Base-by-base conservation (phyloP, 2,797 vertebrate species). In the Craterocephalus amniculus region DNA sequence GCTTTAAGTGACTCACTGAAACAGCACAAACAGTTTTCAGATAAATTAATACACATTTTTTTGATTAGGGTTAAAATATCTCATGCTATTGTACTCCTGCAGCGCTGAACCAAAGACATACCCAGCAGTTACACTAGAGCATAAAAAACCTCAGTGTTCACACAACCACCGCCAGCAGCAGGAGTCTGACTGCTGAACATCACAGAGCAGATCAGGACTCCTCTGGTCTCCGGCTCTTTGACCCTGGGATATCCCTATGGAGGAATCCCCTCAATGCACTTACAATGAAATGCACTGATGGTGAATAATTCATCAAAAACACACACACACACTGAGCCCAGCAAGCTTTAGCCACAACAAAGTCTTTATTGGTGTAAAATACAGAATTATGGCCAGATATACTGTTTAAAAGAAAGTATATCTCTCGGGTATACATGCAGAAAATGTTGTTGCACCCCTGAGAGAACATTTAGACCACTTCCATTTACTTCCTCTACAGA, bases 401-500 rank as follows among this genome's bases (percentile, higher is more conserved):
- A 11, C 0, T 1, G 45, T 36, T 59, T 16, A 64, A 40, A 48
- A 67, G 65, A 11, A 62, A 72, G 48, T 38, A 59, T n/a, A 65
- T 49, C 10, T 64, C 51, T 51, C 2, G 8, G 11, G 13, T 59
- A n/a, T n/a, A 29, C 18, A 60, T 66, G 57, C 20, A 31, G 5
- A 31, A 29, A 18, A 60, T 66, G 57, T 18, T 12, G n/a, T 63
- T 69, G 29, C 45, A 58, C 73, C 68, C 72, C 64, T 27, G 67
- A 76, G 74, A 81, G 45, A 2, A 58, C 54, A 73, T 81, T 82
- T 48, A 71, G 72, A 86, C 87, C 81, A 73, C 74, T 79, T 49
- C 8, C 59, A 66, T 78, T 84, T 52, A 75, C 54, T 75, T 76
- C 63, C 72, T 67, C 67, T 78, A 79, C 74, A 78, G 56, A 82